Evolutionary conservation across 2,113 vertebrate species (phyloP).

Genomic region (Aphyosemion australe): DNA sequence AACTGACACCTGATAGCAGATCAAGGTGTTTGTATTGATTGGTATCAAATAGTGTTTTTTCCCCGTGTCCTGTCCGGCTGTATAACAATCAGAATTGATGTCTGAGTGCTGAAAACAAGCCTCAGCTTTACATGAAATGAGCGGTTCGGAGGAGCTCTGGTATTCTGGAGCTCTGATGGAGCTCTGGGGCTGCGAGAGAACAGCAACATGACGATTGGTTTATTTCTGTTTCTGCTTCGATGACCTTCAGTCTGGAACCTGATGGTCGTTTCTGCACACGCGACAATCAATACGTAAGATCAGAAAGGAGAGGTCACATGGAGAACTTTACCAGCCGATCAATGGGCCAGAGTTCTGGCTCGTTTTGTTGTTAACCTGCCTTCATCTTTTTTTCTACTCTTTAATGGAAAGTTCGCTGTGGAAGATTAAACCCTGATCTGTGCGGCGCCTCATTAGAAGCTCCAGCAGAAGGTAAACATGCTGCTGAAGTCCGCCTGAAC

Average conservation of each 20-base stretch:
- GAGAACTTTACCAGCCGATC: constrained; percentile 52
- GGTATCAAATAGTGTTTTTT: no score
- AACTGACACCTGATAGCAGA: no score
- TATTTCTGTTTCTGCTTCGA: neutral
- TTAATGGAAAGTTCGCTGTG: constrained; percentile 49
- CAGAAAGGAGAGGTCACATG: constrained; percentile 28
- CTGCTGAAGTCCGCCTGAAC: neutral
- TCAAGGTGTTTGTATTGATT: no score
- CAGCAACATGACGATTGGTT: no score
- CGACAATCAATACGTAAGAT: constrained; percentile 47
- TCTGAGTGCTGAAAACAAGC: no score
- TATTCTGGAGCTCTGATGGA: no score
- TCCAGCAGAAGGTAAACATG: constrained; percentile 1
- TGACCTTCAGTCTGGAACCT: constrained; percentile 35
- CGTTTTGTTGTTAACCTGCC: constrained; percentile 17
- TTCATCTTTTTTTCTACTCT: constrained; percentile 24
- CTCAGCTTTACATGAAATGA: no score
- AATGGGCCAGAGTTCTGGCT: constrained; percentile 50
- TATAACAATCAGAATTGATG: no score
- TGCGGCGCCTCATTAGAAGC: constrained; percentile 35
- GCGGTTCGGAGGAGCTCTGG: no score
- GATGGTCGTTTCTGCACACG: constrained; percentile 37
- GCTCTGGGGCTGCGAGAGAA: no score
- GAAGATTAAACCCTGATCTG: constrained; percentile 60
- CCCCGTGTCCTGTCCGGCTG: no score